A percentile compares a stretch with the other conserved stretches of the same genome.
Conservation (phyloP, 2,113 vertebrate species). For the Tyrannus savana region DNA sequence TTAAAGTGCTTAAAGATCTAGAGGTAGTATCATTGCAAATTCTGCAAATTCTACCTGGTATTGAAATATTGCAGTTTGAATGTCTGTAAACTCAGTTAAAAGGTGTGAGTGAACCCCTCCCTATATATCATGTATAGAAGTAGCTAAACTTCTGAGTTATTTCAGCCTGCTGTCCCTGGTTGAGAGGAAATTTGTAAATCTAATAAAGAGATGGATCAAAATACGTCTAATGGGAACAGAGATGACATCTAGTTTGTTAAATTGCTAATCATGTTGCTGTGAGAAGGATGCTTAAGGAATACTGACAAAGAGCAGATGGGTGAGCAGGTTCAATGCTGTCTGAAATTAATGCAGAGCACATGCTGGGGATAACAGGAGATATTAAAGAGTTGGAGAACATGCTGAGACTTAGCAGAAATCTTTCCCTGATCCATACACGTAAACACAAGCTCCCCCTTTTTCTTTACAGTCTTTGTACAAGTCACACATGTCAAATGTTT, state of each 20-base stretch:
- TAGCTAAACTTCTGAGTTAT: neutral
- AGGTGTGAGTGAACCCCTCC: neutral
- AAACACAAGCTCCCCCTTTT: neutral
- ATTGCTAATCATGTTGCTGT: neutral
- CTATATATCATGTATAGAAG: neutral
- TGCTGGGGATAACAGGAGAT: slow-evolving; percentile 10
- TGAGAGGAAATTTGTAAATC: neutral
- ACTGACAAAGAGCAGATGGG: slow-evolving; percentile 18
- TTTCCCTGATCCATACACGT: neutral
- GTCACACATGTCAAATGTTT: slow-evolving; percentile 7
- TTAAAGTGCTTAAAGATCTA: neutral
- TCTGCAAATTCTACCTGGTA: neutral
- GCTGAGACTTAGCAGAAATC: slow-evolving; percentile 32
- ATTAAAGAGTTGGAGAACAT: neutral
- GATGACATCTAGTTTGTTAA: neutral
- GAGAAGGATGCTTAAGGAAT: neutral
- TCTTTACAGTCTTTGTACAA: neutral
- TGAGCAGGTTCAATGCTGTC: neutral
- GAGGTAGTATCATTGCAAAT: neutral
- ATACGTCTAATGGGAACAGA: neutral
- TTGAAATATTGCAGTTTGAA: neutral
- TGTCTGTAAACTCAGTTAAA: neutral
- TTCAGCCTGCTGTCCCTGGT: neutral
- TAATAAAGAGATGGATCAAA: neutral
- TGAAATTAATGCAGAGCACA: slow-evolving; percentile 44